Evolutionary conservation across 2,888 invertebrate species (phyloP), one percentile per base, ranked within the genome.

Genomic region (Autographa pulchrina): DNA sequence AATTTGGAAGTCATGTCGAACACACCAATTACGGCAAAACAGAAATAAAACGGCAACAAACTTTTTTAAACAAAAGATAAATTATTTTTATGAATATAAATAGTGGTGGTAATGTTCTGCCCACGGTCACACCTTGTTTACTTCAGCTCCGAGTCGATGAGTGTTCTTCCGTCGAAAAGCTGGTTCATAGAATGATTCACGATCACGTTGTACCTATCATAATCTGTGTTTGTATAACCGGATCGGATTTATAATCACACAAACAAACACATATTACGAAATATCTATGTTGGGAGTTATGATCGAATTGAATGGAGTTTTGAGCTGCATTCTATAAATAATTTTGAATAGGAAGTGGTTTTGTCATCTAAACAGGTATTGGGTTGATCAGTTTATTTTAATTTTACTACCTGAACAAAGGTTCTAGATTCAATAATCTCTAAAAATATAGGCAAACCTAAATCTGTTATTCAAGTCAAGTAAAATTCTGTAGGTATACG

Each of bases 151-250:
- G 58, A 73, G 76, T 18, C 77, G 85, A 86, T 89, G 86, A 89
- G 82, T 89, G 85, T 84, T 78, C 78, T 85, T 88, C 85, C 88
- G 75, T 66, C 69, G 80, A 87, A 86, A 72, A 72, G 77, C 78
- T 86, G 78, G 79, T 76, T 86, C 82, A 75, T 77, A 62, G 72
- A 31, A 69, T 90, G 89, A 89, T 79, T 88, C 85, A 87, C 84
- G 80, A 80, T 88, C 85, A 87, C 83, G 80, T 83, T 81, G 75
- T 64, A 80, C 80, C 77, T 64, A 13, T 20, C 38, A 32, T 67
- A 77, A 78, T 80, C 81, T 82, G 75, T 82, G 83, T 85, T 85
- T 83, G 81, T 66, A 77, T 68, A 81, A 83, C 73, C 67, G 69
- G 73, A 74, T 72, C 75, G 71, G 54, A 56, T 72, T 78, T 79